Conservation (phyloP, 2,797 vertebrate genomes). For the Protonibea diacanthus region DNA sequence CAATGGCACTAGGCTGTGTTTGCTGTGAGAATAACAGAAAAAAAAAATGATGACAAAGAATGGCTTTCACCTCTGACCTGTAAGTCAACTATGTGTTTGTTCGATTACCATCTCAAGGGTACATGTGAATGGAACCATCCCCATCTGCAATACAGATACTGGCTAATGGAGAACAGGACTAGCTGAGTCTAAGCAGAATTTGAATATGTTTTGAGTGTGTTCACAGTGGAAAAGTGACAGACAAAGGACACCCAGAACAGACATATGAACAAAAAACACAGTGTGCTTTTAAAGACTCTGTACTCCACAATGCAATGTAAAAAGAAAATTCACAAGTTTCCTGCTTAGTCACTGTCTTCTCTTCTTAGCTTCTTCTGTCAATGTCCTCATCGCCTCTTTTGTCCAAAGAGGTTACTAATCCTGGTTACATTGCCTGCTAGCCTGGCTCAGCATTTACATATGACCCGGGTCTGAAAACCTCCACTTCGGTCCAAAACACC, state of each 20-base stretch:
- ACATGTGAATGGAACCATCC: not conserved
- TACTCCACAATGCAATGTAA: not conserved
- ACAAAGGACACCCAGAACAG: not conserved
- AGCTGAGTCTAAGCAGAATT: not conserved
- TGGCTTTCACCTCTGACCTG: not conserved
- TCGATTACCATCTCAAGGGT: not conserved
- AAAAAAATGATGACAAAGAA: not conserved
- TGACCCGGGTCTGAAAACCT: too few relatives aligned
- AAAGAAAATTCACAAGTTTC: not conserved
- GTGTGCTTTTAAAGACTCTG: not conserved
- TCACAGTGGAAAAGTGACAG: not conserved
- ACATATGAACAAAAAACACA: not conserved
- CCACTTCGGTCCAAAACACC: too few relatives aligned
- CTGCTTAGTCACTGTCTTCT: too few relatives aligned
- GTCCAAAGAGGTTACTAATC: too few relatives aligned
- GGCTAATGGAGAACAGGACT: not conserved
- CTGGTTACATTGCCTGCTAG: too few relatives aligned
- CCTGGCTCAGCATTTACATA: too few relatives aligned
- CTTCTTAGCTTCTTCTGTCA: too few relatives aligned
- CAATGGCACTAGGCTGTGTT: not conserved
- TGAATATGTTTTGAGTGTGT: not conserved
- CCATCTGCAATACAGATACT: not conserved
- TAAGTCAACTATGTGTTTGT: not conserved
- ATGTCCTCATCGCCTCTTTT: too few relatives aligned
- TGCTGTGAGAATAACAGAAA: slow-evolving; percentile 1